phyloP scores from a whole-genome alignment of 2,888 invertebrate species.

The Ectemnius continuus region DNA sequence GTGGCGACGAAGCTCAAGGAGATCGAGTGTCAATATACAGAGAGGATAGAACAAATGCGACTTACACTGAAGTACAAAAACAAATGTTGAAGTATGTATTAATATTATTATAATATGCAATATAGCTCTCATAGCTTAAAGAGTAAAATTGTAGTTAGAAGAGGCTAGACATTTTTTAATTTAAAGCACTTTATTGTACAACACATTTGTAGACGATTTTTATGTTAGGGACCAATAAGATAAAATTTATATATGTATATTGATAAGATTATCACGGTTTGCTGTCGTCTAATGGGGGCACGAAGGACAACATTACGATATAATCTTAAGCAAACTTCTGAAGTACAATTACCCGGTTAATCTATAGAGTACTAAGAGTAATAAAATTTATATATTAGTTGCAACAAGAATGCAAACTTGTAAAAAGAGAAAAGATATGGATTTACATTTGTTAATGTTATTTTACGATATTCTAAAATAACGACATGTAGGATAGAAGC shows the following conservation, averaged over 20 bases:
- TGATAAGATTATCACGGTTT: slow-evolving; percentile 45
- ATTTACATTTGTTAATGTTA: slow-evolving; percentile 46
- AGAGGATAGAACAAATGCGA: slow-evolving; percentile 71
- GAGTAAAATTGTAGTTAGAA: slow-evolving; percentile 70
- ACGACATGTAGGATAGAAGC: slow-evolving; percentile 32
- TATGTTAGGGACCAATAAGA: slow-evolving; percentile 63
- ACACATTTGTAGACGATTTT: slow-evolving; percentile 61
- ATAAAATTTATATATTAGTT: slow-evolving; percentile 48
- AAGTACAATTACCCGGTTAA: slow-evolving; percentile 60
- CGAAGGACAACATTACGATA: slow-evolving; percentile 35
- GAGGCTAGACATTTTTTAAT: slow-evolving; percentile 75
- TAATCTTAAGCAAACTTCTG: slow-evolving; percentile 46
- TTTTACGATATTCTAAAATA: slow-evolving; percentile 42
- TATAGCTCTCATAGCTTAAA: slow-evolving; percentile 71
- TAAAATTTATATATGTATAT: slow-evolving; percentile 51
- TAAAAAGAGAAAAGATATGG: slow-evolving; percentile 45
- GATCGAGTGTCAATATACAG: slow-evolving; percentile 65
- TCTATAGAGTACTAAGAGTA: slow-evolving; percentile 42
- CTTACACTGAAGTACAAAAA: slow-evolving; percentile 75
- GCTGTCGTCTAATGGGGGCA: slow-evolving; percentile 37
- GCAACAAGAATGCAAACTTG: slow-evolving; percentile 33
- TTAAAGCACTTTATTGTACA: slow-evolving; percentile 75
- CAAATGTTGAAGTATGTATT: slow-evolving; percentile 73
- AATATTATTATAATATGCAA: slow-evolving; percentile 69
- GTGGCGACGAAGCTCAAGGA: slow-evolving; percentile 68